Percentiles rank a stretch among this genome's conserved stretches.
Conservation (phyloP, 2,113 vertebrate species). For the Ramphastos sulfuratus region DNA sequence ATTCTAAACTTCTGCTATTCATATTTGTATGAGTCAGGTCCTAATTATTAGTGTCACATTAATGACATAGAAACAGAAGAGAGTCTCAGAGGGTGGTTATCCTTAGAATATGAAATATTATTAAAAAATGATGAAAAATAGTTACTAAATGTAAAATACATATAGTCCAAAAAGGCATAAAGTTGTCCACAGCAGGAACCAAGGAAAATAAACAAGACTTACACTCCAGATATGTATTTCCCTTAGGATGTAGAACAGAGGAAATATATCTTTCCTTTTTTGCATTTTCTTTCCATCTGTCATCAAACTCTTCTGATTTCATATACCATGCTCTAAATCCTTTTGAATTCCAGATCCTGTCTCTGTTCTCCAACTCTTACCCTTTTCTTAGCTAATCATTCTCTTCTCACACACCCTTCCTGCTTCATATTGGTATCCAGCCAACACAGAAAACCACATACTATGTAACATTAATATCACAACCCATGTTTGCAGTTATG, state of each 20-base stretch:
- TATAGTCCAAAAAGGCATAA: background rate
- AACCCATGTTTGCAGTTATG: background rate
- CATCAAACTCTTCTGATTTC: background rate
- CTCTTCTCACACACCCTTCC: background rate
- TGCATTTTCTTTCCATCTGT: background rate
- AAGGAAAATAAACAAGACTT: background rate
- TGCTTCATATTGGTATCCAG: background rate
- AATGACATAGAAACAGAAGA: background rate
- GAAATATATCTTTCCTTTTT: background rate
- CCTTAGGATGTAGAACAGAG: background rate
- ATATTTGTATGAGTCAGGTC: conserved; percentile 12
- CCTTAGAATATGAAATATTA: conserved; percentile 45
- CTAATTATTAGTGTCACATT: conserved; percentile 21
- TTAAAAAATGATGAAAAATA: conserved; percentile 37
- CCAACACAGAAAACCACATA: background rate
- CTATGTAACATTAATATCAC: background rate
- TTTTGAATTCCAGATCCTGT: background rate
- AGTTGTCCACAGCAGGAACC: background rate
- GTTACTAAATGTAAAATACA: conserved; percentile 24
- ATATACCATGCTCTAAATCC: background rate
- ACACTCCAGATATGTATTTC: background rate
- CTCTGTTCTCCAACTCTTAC: background rate
- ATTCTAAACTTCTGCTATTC: background rate
- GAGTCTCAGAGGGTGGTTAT: conserved; percentile 7
- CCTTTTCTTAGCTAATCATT: background rate